Conservation (phyloP, 2,797 vertebrate species). For the Darevskia nairensis region DNA sequence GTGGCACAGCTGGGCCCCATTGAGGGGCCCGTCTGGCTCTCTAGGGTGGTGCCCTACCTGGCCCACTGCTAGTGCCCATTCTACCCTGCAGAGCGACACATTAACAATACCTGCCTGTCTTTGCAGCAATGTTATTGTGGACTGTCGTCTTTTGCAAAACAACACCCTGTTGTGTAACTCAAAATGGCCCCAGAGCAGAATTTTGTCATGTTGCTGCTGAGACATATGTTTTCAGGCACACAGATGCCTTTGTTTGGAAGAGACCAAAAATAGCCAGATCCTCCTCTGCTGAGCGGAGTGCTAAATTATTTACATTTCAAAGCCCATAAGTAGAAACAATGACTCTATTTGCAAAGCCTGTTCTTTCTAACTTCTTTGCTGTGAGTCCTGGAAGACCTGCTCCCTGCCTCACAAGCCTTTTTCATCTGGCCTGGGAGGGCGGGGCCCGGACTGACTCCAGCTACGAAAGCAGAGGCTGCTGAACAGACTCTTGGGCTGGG, state of each 20-base stretch:
- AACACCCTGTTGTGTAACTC: constrained; percentile 7
- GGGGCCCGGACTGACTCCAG: no score
- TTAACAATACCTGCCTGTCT: not conserved
- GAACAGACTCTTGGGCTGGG: no score
- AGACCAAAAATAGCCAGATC: constrained; percentile 72
- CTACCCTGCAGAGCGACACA: not conserved
- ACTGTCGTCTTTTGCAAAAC: constrained; percentile 15
- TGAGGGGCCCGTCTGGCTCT: no score
- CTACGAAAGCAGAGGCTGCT: no score
- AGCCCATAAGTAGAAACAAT: constrained; percentile 71
- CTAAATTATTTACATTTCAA: constrained; percentile 80
- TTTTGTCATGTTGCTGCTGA: constrained; percentile 59
- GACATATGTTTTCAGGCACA: constrained; percentile 69
- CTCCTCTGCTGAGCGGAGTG: constrained; percentile 65
- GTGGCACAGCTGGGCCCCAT: no score
- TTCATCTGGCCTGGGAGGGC: no score
- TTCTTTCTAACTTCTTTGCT: constrained; percentile 41
- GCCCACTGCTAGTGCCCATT: no score
- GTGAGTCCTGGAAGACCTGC: no score
- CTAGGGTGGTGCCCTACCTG: no score
- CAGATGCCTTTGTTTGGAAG: constrained; percentile 75
- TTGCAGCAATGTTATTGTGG: not conserved
- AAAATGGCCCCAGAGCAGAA: constrained; percentile 53
- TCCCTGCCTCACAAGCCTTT: no score
- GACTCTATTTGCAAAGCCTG: constrained; percentile 66